These are phyloP conservation scores for Notospermus geniculatus DNA, from an alignment of 1,140 invertebrate species.

Conservation along the genomic window DNA sequence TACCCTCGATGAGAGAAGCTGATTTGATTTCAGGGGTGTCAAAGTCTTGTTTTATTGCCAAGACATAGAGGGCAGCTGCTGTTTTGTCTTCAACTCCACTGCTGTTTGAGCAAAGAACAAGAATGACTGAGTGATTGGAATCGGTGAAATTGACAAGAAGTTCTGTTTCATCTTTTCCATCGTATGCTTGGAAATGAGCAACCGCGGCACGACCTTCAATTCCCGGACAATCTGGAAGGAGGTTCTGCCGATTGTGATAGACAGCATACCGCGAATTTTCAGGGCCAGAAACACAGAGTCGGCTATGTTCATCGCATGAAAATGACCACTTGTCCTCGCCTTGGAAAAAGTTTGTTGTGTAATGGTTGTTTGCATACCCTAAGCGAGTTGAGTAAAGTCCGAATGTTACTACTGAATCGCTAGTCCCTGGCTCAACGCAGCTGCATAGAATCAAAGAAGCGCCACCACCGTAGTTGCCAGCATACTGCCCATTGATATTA, in stretches of 20 bases:
- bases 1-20: slow-evolving; percentile 16
- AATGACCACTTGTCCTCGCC: slow-evolving; percentile 37
- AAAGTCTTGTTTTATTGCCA: slow-evolving; percentile 14
- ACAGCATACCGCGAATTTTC: slow-evolving; percentile 21
- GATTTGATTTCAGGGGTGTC: background rate
- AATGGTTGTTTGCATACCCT: slow-evolving; percentile 27
- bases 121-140: slow-evolving; percentile 16
- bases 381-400: slow-evolving; percentile 27
- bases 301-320: slow-evolving; percentile 11
- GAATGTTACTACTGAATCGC: slow-evolving; percentile 7
- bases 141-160: slow-evolving; percentile 13
- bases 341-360: slow-evolving; percentile 18
- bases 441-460: slow-evolving; percentile 29
- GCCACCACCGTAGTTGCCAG: slow-evolving; percentile 20
- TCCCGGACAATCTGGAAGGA: slow-evolving; percentile 4
- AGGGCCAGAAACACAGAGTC: slow-evolving; percentile 20
- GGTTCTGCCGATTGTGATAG: slow-evolving; percentile 30
- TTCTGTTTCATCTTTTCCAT: slow-evolving; percentile 16
- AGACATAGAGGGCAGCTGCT: slow-evolving; percentile 24
- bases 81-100: slow-evolving; percentile 30
- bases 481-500: slow-evolving; percentile 24
- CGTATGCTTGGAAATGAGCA: slow-evolving; percentile 15
- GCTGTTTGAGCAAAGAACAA: slow-evolving; percentile 36
- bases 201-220: background rate
- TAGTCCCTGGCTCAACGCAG: slow-evolving; percentile 4